phyloP scores from a whole-genome alignment of 2,113 vertebrate genomes.

The Jacana jacana region DNA sequence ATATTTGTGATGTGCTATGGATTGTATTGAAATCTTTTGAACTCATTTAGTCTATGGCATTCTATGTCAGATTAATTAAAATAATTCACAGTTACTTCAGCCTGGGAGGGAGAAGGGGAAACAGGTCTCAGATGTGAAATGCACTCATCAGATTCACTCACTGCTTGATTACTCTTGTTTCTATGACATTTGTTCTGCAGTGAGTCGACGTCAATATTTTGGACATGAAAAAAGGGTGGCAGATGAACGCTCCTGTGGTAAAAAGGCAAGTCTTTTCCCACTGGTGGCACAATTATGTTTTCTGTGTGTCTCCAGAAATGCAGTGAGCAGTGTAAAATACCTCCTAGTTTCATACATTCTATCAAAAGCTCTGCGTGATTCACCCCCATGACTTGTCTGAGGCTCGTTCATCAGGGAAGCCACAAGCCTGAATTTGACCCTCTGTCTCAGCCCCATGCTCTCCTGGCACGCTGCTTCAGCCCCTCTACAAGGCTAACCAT shows the following conservation, averaged over 20 bases:
- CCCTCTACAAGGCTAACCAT: neutral
- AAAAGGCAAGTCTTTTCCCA: neutral
- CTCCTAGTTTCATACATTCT: neutral
- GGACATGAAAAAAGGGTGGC: neutral
- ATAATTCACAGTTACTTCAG: conserved; percentile 66
- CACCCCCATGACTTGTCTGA: neutral
- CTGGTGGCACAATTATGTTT: neutral
- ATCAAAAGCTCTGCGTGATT: neutral
- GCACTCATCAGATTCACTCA: conserved; percentile 13
- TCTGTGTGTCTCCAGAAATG: neutral
- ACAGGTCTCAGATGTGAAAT: conserved; percentile 42
- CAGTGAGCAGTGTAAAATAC: neutral
- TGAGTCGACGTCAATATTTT: conserved; percentile 25
- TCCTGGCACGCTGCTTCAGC: neutral
- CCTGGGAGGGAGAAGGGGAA: conserved; percentile 1
- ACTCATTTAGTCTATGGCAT: conserved; percentile 68
- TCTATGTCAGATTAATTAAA: conserved; percentile 76
- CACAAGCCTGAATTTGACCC: neutral
- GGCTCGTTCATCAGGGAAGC: neutral
- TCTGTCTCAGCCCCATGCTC: neutral
- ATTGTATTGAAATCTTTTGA: conserved; percentile 70
- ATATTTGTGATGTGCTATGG: conserved; percentile 57
- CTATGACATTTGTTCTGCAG: neutral
- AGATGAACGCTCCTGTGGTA: neutral
- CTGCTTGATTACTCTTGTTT: conserved; percentile 38